Base-by-base conservation (phyloP, 2,797 vertebrate species). In the Dipus sagitta region DNA sequence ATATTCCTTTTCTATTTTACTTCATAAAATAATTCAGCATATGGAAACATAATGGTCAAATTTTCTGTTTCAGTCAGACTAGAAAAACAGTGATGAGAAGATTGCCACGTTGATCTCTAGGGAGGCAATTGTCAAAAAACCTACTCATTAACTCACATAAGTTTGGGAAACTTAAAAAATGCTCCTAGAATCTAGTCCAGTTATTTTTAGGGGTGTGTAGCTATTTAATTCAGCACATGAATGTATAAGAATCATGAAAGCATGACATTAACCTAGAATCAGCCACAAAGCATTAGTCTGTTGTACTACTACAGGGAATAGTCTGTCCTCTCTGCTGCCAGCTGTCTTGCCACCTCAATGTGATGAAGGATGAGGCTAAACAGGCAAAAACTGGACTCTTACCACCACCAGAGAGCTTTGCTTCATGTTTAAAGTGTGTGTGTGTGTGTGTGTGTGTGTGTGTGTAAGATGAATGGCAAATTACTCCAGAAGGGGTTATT, bases 341-440 rank as follows among this genome's bases (percentile, higher is more conserved):
- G 67, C 88, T 96, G 86, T 88, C 68, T 26, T 85, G n/a, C 11
- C 95, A 65, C 88, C 17, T 71, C 52, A 72, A 28, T 54, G 23
- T 92, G 72, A 34, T 93, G 90, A 96, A 3, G 91, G 90, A 96
- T 71, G 26, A 52, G 52, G 15, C 74, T 70, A 26, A 96, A 92
- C 85, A 92, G 85, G 88, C 93, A 90, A 92, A 1, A 75, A 15
- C 65, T 21, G 70, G n/a, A 4, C 47, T 75, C 28, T 95, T 38
- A 94, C 34, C 30, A 90, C 58, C 23, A 75, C 34, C 70, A 30
- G 62, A 84, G 47, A 84, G 60, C 8, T 91, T 91, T 38, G 28
- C 2, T 88, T 70, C 30, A 81, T 52, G 60, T 71, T 58, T 18
- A n/a, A 85, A 47, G 47, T 70, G 54, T n/a, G 28, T 68, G 18